Conservation (phyloP, 1,140 invertebrate genomes). For the Calliopsis andreniformis region DNA sequence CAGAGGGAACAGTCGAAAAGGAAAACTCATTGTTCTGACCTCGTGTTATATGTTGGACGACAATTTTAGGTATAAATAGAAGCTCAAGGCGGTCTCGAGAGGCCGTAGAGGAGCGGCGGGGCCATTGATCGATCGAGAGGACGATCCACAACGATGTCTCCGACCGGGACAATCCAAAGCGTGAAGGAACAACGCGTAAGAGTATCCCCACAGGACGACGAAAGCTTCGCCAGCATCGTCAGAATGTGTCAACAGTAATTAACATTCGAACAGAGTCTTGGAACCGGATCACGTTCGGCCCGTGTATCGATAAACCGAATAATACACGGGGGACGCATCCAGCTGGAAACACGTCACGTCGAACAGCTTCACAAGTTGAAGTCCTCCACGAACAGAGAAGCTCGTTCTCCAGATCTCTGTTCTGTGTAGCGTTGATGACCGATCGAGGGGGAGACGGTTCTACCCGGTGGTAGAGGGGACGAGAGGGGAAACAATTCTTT, state of each 20-base stretch:
- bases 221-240: conserved; percentile 7
- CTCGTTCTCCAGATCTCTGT: conserved; percentile 39
- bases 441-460: conserved; percentile 6
- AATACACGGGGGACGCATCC: conserved; percentile 40
- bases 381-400: conserved; percentile 22
- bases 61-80: neutral
- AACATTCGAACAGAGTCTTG: conserved; percentile 20
- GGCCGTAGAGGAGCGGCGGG: too few species aligned
- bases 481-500: conserved; percentile 36
- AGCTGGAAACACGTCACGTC: conserved; percentile 56
- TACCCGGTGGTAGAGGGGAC: neutral
- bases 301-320: conserved; percentile 56
- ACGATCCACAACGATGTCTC: neutral
- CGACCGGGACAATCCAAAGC: neutral
- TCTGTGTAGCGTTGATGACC: neutral
- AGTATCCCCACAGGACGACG: neutral
- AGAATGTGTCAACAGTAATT: conserved; percentile 52
- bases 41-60: neutral
- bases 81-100: too few species aligned
- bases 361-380: conserved; percentile 29
- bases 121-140: conserved; percentile 12
- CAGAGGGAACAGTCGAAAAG: conserved; percentile 18
- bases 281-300: conserved; percentile 36
- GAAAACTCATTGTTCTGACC: neutral
- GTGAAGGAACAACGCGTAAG: conserved; percentile 18